Evolutionary conservation across 2,888 invertebrate genomes (phyloP), one percentile per base, ranked within the genome.

Genomic region (Strigamia crassipes): DNA sequence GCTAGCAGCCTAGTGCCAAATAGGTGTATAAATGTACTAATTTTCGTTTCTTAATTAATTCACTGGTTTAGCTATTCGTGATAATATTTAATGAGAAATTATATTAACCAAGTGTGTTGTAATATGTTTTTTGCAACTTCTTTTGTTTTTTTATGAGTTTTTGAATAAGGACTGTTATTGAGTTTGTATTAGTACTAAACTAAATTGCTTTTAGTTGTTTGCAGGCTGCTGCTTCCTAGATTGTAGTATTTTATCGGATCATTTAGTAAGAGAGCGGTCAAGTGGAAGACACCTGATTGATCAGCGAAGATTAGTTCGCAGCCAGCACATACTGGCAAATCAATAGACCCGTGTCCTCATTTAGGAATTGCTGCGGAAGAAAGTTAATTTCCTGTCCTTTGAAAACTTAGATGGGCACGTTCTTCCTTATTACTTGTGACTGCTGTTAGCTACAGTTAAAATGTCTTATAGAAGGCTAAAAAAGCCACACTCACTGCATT

Each of bases 271-370:
- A 21, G n/a, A n/a, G n/a, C 18, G 56, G 56, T 56, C 56, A 56
- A 56, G 56, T 56, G 56, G 15, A 1, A 56, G 56, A 56, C 56
- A 56, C 56, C 18, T 56, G 56, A 56, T 56, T 56, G 56, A 56
- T 56, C 56, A 56, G 56, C 18, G 56, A 56, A 56, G 56, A 56
- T n/a, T 56, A 56, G 18, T 56, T 56, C 56, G 56, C 56, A 56
- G 56, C 56, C 56, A 9, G 56, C 21, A 21, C 56, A 56, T 2
- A 9, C 56, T 56, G 56, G 56, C 18, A 56, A 56, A 56, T 56
- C 56, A 56, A 56, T 56, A 56, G 56, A 56, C 18, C 21, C 18
- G 56, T 18, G 56, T 56, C 56, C 56, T 56, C 56, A 56, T 56
- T 56, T 56, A 56, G 56, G 21, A 56, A 56, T 56, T 56, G 56